Evolutionary conservation across 2,797 vertebrate species (phyloP).

Genomic region (Limosa lapponica): DNA sequence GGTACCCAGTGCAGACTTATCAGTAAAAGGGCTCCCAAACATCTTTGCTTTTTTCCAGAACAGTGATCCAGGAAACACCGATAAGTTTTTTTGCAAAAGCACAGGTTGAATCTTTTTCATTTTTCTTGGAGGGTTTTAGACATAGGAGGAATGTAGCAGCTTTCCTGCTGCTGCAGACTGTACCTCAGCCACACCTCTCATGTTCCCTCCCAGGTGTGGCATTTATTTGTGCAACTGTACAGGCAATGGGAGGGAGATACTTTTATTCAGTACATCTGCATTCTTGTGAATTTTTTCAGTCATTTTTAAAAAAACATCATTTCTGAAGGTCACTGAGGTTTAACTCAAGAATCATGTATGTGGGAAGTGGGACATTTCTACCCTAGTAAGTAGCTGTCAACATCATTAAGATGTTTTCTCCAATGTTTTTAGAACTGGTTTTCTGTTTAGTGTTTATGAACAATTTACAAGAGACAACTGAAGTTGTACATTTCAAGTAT

Average conservation of each 20-base stretch:
- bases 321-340: conserved; percentile 56
- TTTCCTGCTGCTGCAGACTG: neutral
- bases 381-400: conserved; percentile 23
- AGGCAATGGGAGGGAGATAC: neutral
- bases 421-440: conserved; percentile 50
- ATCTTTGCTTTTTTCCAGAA: neutral
- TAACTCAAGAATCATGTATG: neutral
- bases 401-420: conserved; percentile 54
- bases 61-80: neutral
- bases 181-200: neutral
- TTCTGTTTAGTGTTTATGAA: conserved; percentile 68
- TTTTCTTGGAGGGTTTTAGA: neutral
- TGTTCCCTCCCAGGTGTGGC: neutral
- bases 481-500: conserved; percentile 54
- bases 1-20: neutral
- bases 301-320: neutral
- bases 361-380: conserved; percentile 17
- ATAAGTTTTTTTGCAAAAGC: neutral
- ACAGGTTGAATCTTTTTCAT: accelerated
- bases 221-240: neutral
- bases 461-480: conserved; percentile 54
- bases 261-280: neutral
- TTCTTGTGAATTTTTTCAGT: conserved; percentile 3
- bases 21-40: neutral
- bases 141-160: neutral